Percentiles rank a stretch among this genome's conserved stretches.
Evolutionary conservation across 2,113 vertebrate species (phyloP).

Genomic region (Columba livia): DNA sequence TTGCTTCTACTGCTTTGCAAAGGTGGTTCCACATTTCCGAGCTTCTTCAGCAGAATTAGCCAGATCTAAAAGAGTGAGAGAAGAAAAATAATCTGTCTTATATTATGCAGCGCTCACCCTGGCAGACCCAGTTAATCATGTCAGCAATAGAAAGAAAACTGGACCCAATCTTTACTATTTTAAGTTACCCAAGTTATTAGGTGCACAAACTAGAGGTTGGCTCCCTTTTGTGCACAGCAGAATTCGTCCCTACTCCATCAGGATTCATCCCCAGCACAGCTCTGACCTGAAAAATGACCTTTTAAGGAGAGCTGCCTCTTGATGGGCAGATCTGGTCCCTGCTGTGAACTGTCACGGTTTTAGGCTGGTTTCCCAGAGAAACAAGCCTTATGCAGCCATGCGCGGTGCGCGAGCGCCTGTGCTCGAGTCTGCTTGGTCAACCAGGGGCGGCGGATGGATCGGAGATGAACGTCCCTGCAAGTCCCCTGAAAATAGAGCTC

Average conservation of each 20-base stretch:
- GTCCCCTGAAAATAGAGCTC: neutral
- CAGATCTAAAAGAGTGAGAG: neutral
- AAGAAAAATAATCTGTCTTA: neutral
- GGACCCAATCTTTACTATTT: neutral
- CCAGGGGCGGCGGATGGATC: fast-evolving
- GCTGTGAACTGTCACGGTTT: neutral
- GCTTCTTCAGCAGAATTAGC: neutral
- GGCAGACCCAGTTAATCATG: neutral
- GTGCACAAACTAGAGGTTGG: neutral
- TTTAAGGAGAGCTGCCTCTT: neutral
- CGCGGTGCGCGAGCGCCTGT: neutral
- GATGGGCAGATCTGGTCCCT: neutral
- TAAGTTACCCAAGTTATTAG: neutral
- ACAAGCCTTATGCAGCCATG: neutral
- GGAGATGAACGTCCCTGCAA: neutral
- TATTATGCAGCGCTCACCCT: neutral
- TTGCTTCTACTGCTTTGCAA: neutral
- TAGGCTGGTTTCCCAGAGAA: slow-evolving; percentile 6
- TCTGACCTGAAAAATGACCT: neutral
- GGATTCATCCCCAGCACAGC: neutral
- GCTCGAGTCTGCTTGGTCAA: fast-evolving
- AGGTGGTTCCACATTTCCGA: neutral
- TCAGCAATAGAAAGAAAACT: neutral
- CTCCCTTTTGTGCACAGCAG: neutral
- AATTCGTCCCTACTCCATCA: neutral